Evolutionary conservation across 2,888 invertebrate genomes (phyloP), one percentile per base, ranked within the genome.

Genomic region (Macrophya alboannulata): DNA sequence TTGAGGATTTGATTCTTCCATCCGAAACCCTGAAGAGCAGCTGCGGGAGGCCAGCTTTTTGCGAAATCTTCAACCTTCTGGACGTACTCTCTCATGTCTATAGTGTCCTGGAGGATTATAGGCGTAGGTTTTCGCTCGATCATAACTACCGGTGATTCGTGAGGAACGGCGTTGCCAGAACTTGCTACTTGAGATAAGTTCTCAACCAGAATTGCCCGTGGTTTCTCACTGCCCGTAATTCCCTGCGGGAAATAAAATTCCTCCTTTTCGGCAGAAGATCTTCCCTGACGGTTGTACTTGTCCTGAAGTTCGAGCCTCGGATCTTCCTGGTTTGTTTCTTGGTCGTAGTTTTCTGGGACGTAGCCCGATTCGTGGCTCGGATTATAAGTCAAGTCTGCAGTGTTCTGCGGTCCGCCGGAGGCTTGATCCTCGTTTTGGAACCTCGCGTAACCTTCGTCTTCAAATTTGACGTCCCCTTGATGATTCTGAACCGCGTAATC

Each of bases 61-160:
- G 91, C 90, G n/a, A 93, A 88, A 8, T 92, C 92, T 3, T 90
- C 88, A 2, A 93, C 82, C 76, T 90, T 91, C 68, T 88, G 89
- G 6, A 92, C 90, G 62, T 93, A 93, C 8, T 92, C 91, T 40
- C 91, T 91, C 25, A 93, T 71, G 1, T 89, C 85, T 0, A 93
- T 84, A 21, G 88, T 90, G 65, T 92, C 93, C 0, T 90, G 89
- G 0, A 93, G 84, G 1, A 93, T 89, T 31, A 92, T 87, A 0
- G 83, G 83, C 6, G 48, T 37, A 12, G 25, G 65, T 51, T 31
- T 83, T n/a, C 48, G 25, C 48, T 68, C 83, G n/a, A 9, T 17
- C 45, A 37, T 31, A 17, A n/a, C n/a, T 4, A 31, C 48, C 68
- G n/a, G 68, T 9, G 68, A 10, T 15, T 4, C n/a, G 40, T 12